Conservation (phyloP, 2,888 invertebrate genomes). For the Drosophila histrio region DNA sequence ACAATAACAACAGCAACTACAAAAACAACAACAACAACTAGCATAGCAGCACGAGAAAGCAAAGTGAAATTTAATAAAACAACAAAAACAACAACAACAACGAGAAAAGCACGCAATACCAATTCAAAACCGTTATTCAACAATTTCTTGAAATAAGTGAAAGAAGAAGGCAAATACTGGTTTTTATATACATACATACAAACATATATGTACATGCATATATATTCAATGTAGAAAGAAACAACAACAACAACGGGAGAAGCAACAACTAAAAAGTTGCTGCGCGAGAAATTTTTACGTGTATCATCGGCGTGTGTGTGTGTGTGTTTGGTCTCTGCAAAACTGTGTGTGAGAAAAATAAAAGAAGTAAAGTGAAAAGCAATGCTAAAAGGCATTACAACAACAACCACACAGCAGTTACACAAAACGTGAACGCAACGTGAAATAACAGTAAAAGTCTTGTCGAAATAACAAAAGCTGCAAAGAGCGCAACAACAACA, state of each 20-base stretch:
- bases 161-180: slow-evolving; percentile 76
- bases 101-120: slow-evolving; percentile 52
- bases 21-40: slow-evolving; percentile 35
- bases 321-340: slow-evolving; percentile 35
- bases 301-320: slow-evolving; percentile 39
- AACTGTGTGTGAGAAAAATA: slow-evolving; percentile 39
- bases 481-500: slow-evolving; percentile 18
- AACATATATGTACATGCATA: slow-evolving; percentile 13
- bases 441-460: slow-evolving; percentile 54
- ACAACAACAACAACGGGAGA: slow-evolving; percentile 42
- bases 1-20: slow-evolving; percentile 44
- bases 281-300: slow-evolving; percentile 67
- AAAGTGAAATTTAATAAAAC: slow-evolving; percentile 75
- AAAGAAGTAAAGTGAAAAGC: slow-evolving; percentile 63
- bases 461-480: slow-evolving; percentile 18
- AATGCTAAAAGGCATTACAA: slow-evolving; percentile 62
- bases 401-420: slow-evolving; percentile 28
- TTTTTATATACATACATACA: slow-evolving; percentile 47
- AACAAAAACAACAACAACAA: slow-evolving; percentile 50
- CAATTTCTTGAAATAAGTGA: slow-evolving; percentile 74
- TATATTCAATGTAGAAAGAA: slow-evolving; percentile 47
- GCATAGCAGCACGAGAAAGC: slow-evolving; percentile 64
- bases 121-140: slow-evolving; percentile 73
- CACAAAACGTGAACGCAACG: slow-evolving; percentile 26
- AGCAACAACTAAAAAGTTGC: slow-evolving; percentile 68